These are phyloP conservation scores for Leptinotarsa juncta DNA, from an alignment of 2,888 invertebrate genomes.

Conservation along the genomic window DNA sequence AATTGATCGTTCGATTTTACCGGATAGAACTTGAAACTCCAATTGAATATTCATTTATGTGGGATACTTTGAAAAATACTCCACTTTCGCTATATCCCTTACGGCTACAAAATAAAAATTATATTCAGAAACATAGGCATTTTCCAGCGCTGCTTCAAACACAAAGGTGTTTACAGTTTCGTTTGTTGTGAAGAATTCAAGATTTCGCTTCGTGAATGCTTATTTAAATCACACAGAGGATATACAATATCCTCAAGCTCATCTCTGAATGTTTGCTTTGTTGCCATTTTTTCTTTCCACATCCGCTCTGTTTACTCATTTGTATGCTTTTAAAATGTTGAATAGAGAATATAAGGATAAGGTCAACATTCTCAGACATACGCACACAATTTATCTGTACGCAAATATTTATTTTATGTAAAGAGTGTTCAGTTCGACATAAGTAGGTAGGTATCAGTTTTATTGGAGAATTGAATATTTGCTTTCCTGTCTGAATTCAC, in stretches of 20 bases:
- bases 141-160: conserved; percentile 5
- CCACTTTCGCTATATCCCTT: not conserved
- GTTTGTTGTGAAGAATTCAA: conserved; percentile 11
- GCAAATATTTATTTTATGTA: conserved; percentile 6
- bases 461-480: not conserved
- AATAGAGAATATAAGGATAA: not conserved
- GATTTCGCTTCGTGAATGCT: conserved; percentile 12
- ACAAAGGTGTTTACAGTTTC: not conserved
- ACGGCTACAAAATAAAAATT: not conserved
- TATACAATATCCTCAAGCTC: conserved; percentile 24
- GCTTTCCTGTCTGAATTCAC: not conserved
- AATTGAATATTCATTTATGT: no score
- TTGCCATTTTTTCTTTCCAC: conserved; percentile 24
- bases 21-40: no score
- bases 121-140: not conserved
- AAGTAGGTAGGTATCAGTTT: no score
- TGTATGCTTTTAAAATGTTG: conserved; percentile 14
- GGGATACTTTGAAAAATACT: not conserved
- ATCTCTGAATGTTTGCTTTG: conserved; percentile 24
- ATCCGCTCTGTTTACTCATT: conserved; percentile 21
- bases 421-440: not conserved
- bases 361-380: conserved; percentile 17
- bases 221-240: conserved; percentile 19
- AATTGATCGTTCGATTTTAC: no score
- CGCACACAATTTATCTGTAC: conserved; percentile 11